These are phyloP conservation scores for Hippocampus comes DNA, from an alignment of 2,113 vertebrate species.

Conservation along the genomic window DNA sequence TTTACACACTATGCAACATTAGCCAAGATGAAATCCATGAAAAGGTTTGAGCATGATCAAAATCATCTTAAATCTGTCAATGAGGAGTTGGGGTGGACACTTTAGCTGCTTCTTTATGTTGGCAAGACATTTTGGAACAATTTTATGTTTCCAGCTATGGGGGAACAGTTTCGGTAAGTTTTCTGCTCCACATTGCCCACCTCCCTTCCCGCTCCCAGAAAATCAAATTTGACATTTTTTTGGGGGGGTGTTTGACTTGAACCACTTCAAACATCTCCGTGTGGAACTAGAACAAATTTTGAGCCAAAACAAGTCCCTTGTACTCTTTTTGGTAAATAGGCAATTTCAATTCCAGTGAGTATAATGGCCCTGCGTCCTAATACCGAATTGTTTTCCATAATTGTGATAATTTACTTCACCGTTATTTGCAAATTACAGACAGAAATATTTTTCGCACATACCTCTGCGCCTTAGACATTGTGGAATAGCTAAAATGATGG, in stretches of 20 bases:
- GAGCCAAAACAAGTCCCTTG: background rate
- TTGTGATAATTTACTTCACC: background rate
- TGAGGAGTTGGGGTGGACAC: background rate
- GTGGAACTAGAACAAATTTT: background rate
- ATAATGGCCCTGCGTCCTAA: background rate
- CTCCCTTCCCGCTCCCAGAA: background rate
- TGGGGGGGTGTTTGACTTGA: background rate
- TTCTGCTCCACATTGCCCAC: background rate
- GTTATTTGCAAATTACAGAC: background rate
- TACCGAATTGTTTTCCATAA: background rate
- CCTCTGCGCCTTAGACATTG: conserved; percentile 63
- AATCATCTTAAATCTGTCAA: too few species aligned
- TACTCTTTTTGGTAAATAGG: background rate
- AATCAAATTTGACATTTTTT: background rate
- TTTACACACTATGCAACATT: too few species aligned
- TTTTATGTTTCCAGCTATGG: background rate
- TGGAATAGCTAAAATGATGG: conserved; percentile 53
- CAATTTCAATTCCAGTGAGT: background rate
- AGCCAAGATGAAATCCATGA: background rate
- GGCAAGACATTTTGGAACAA: background rate
- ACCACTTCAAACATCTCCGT: background rate
- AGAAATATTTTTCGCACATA: conserved; percentile 22
- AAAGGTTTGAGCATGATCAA: background rate
- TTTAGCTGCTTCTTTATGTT: background rate
- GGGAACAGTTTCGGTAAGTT: background rate